Evolutionary conservation across 2,113 vertebrate genomes (phyloP), one percentile per base, ranked within the genome.

Genomic region (Osmerus mordax): DNA sequence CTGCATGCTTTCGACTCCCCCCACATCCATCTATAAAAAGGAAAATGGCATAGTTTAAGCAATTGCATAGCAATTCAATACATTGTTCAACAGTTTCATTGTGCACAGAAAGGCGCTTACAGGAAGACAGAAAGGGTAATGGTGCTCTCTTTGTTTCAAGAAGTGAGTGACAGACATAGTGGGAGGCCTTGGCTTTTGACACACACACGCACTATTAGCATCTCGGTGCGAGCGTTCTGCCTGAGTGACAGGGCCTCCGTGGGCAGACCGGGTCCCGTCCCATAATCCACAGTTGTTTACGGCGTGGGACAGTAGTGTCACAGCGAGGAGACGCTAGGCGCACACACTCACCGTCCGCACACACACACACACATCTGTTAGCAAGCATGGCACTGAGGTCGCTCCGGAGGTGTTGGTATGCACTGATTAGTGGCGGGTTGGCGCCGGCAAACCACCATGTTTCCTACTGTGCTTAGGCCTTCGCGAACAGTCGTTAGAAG

Each of bases 391-490:
- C 69, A 52, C 56, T 66, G 78, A 85, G 83, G 83, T 85, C 83
- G 77, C 65, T 78, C 73, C 58, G 74, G 66, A 89, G 86, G 87
- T 87, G 86, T 89, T 87, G 89, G 89, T 88, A 86, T 87, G 87
- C 77, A 55, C 77, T 89, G 87, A 87, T 88, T 87, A 87, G 85
- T 71, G 55, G 64, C 52, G 78, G 74, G 79, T 84, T 78, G 79
- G 81, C 84, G 81, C 85, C 87, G 85, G 73, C 84, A 80, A 78
- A 87, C 72, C 71, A 56, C 77, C 74, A 54, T 73, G 77, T 76
- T 84, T 82, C 82, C 77, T 72, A 81, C 81, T 78, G 79, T 75
- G 85, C 79, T 79, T 85, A 81, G 80, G 84, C 78, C 78, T 86
- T 84, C 79, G 83, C 85, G 81, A 86, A 89, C 72, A 82, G 85